Evolutionary conservation across 1,140 invertebrate genomes (phyloP).

Genomic region (Achroia grisella): DNA sequence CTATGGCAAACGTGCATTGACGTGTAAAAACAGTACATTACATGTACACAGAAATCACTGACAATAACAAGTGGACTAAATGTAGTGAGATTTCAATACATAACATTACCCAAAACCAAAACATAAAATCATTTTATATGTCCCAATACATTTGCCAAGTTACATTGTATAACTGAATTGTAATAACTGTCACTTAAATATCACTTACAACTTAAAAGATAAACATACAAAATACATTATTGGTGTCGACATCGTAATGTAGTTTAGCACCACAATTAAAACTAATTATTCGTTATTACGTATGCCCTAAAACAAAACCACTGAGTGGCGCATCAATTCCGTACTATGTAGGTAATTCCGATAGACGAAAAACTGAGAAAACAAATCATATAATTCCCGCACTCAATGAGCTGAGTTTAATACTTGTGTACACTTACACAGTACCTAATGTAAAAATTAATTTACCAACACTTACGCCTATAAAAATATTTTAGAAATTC

Average conservation of each 20-base stretch:
- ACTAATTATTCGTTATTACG: slow-evolving; percentile 35
- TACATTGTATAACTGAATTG: slow-evolving; percentile 15
- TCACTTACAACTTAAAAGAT: slow-evolving; percentile 45
- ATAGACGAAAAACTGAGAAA: slow-evolving; percentile 25
- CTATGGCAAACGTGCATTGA: slow-evolving; percentile 12
- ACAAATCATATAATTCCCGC: slow-evolving; percentile 26
- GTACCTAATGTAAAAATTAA: slow-evolving; percentile 59
- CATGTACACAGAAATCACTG: neutral
- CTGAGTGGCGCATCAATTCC: slow-evolving; percentile 31
- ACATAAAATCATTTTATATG: neutral
- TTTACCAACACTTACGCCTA: slow-evolving; percentile 65
- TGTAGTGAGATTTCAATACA: slow-evolving; percentile 21
- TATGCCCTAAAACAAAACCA: slow-evolving; percentile 36
- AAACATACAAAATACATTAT: slow-evolving; percentile 43
- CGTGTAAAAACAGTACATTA: slow-evolving; percentile 4
- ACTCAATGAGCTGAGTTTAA: slow-evolving; percentile 34
- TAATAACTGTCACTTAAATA: slow-evolving; percentile 29
- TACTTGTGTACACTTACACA: slow-evolving; percentile 51
- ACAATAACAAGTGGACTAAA: slow-evolving; percentile 12
- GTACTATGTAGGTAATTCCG: slow-evolving; percentile 1
- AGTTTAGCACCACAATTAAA: slow-evolving; percentile 57
- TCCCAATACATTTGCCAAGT: slow-evolving; percentile 21
- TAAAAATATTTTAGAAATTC: slow-evolving; percentile 72
- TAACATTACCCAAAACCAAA: neutral
- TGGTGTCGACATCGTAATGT: slow-evolving; percentile 42